Evolutionary conservation across 2,113 vertebrate genomes (phyloP).

Genomic region (Embiotoca jacksoni): DNA sequence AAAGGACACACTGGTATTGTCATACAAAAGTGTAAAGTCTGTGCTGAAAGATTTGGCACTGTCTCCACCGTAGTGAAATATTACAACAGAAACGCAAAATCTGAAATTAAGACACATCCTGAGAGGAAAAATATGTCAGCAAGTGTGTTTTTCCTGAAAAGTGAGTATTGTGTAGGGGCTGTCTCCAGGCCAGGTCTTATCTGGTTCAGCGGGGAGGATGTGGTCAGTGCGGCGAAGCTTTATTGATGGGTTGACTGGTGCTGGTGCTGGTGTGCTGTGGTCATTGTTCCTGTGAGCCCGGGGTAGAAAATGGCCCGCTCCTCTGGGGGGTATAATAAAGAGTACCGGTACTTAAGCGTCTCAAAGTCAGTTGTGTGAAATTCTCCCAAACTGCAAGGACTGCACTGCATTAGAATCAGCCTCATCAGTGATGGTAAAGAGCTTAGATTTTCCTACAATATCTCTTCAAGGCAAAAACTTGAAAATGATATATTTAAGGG

Average conservation of each 20-base stretch:
- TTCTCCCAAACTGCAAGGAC: constrained; percentile 40
- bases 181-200: constrained; percentile 78
- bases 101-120: constrained; percentile 73
- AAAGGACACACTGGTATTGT: neutral
- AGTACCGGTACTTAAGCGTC: constrained; percentile 18
- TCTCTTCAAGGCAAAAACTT: neutral
- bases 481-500: neutral
- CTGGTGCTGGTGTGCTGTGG: constrained; percentile 65
- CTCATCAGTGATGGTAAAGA: constrained; percentile 68
- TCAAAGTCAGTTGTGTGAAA: constrained; percentile 53
- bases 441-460: neutral
- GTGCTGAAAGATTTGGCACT: constrained; percentile 38
- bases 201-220: constrained; percentile 83
- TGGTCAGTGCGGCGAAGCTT: constrained; percentile 80
- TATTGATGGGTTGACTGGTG: constrained; percentile 70
- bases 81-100: constrained; percentile 53
- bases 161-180: constrained; percentile 36
- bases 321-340: constrained; percentile 70
- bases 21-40: neutral
- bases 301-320: constrained; percentile 49
- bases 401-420: neutral
- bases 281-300: constrained; percentile 74
- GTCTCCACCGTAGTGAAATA: constrained; percentile 62
- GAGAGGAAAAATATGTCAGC: constrained; percentile 77
- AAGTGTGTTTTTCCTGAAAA: constrained; percentile 78